Conservation (phyloP, 2,797 vertebrate species). For the Eupleurogrammus muticus region DNA sequence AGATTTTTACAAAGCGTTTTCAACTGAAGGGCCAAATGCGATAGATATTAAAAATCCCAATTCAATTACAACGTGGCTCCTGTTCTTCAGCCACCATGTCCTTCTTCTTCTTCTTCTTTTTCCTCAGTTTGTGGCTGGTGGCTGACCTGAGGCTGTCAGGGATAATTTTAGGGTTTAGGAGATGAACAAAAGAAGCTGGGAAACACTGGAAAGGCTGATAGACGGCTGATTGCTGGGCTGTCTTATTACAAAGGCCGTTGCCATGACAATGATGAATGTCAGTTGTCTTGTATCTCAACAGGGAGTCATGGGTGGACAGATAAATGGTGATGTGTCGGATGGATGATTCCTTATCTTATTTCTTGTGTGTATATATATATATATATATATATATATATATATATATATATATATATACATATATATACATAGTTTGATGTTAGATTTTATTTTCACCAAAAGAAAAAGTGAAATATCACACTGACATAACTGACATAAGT, state of each 20-base stretch:
- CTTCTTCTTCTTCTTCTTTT: slow-evolving; percentile 72
- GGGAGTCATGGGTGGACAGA: slow-evolving; percentile 58
- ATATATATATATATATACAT: no score
- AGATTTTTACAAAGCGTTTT: no score
- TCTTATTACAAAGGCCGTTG: slow-evolving; percentile 78
- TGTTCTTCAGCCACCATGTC: slow-evolving; percentile 9
- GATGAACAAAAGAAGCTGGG: slow-evolving; percentile 58
- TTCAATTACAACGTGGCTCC: no score
- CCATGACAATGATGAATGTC: slow-evolving; percentile 88
- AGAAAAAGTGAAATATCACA: no score
- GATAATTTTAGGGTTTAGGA: slow-evolving; percentile 93
- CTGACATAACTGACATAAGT: no score
- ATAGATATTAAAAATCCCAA: no score
- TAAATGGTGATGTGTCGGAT: slow-evolving; percentile 62
- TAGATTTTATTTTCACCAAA: no score
- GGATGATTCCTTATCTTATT: slow-evolving; percentile 39
- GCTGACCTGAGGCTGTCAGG: slow-evolving; percentile 84
- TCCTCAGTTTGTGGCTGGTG: slow-evolving; percentile 71
- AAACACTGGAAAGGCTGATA: slow-evolving; percentile 82
- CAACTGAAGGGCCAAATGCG: no score
- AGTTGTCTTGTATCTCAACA: slow-evolving; percentile 62
- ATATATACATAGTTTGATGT: no score
- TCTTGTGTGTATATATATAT: no score
- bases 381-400: no score
- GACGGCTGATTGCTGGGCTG: slow-evolving; percentile 82